These are phyloP conservation scores for Mystacornis crossleyi DNA, from an alignment of 2,113 vertebrate genomes.

Conservation along the genomic window DNA sequence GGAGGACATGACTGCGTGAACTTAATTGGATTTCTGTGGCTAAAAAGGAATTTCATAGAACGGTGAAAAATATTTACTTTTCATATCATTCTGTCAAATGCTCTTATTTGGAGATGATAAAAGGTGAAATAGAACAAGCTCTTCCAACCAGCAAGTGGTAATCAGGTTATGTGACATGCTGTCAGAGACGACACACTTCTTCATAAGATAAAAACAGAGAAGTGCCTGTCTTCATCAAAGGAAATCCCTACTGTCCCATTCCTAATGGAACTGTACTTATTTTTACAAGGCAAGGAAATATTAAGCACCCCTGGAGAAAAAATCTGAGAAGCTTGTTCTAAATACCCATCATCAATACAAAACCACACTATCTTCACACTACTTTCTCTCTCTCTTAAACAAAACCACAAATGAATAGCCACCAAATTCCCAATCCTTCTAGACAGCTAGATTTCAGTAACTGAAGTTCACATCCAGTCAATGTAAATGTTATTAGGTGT, in stretches of 20 bases:
- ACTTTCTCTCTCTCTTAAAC: neutral
- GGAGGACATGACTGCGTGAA: neutral
- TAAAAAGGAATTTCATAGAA: neutral
- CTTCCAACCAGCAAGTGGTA: neutral
- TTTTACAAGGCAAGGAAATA: neutral
- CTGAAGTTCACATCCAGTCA: constrained; percentile 11
- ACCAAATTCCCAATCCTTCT: neutral
- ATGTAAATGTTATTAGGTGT: neutral
- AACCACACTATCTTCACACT: neutral
- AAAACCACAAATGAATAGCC: neutral
- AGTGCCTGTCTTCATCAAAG: neutral
- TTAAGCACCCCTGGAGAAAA: neutral
- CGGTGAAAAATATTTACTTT: neutral
- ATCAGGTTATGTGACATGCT: neutral
- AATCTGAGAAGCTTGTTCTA: neutral
- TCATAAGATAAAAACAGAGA: neutral
- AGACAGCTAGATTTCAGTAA: neutral
- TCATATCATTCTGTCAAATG: neutral
- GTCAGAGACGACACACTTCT: neutral
- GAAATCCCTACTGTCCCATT: neutral
- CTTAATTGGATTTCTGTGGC: neutral
- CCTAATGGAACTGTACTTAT: neutral
- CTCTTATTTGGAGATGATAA: neutral
- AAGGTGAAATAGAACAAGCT: neutral
- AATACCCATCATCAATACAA: neutral